A percentile compares a stretch with the other conserved stretches of the same genome.
Evolutionary conservation across 1,140 invertebrate genomes (phyloP).

Genomic region (Drosophila bifasciata): DNA sequence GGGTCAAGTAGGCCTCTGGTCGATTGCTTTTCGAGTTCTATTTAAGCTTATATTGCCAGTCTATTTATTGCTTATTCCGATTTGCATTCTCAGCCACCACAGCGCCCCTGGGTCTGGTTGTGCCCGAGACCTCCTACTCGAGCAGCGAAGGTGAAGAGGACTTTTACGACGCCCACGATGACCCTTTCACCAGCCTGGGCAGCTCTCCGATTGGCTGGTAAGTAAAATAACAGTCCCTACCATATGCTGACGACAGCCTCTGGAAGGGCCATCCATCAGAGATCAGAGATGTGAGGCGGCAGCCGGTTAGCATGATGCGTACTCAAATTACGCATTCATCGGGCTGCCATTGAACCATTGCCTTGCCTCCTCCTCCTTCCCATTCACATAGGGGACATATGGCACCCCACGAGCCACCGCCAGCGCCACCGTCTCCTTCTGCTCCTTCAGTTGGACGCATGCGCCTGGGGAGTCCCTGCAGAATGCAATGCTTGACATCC

Average conservation of each 20-base stretch:
- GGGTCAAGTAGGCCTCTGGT: slow-evolving; percentile 15
- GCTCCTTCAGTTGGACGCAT: slow-evolving; percentile 22
- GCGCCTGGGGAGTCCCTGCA: slow-evolving; percentile 27
- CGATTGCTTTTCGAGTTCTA: slow-evolving; percentile 24
- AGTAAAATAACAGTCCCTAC: slow-evolving; percentile 34
- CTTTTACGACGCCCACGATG: slow-evolving; percentile 96
- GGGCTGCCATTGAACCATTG: slow-evolving; percentile 2
- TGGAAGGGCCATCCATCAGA: slow-evolving; percentile 21
- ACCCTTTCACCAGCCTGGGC: slow-evolving; percentile 86
- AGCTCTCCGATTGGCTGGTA: slow-evolving; percentile 85
- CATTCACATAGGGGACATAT: too few relatives aligned
- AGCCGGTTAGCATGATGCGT: slow-evolving; percentile 25
- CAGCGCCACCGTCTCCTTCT: too few relatives aligned
- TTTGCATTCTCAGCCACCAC: slow-evolving; percentile 66
- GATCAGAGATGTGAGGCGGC: slow-evolving; percentile 26
- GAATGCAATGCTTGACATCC: slow-evolving; percentile 33
- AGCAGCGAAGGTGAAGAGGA: slow-evolving; percentile 98
- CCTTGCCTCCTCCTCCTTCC: not conserved
- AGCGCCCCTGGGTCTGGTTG: slow-evolving; percentile 73
- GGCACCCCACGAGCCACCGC: not conserved
- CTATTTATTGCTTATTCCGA: slow-evolving; percentile 20
- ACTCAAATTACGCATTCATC: slow-evolving; percentile 48
- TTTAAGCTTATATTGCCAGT: not conserved
- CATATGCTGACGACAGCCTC: too few relatives aligned
- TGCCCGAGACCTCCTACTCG: slow-evolving; percentile 96